Evolutionary conservation across 2,888 invertebrate genomes (phyloP).

Genomic region (Cephus sareptanus): DNA sequence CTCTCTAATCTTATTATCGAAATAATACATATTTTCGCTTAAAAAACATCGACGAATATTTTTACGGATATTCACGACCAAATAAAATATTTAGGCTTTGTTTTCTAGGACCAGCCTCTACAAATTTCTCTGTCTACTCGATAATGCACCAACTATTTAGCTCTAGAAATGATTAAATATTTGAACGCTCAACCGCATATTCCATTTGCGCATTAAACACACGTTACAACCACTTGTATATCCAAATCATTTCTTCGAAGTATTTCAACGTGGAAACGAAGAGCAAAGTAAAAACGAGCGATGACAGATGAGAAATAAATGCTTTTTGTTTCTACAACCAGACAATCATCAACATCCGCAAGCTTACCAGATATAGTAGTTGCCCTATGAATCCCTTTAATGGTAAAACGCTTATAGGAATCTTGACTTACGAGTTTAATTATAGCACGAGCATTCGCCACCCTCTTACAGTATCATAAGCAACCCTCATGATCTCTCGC

Average conservation of each 20-base stretch:
- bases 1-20: no score
- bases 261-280: background rate
- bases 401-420: constrained; percentile 13
- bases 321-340: background rate
- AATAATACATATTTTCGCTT: no score
- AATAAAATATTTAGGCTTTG: background rate
- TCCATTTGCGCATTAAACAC: no score
- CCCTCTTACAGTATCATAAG: background rate
- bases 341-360: background rate
- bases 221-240: no score
- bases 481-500: background rate
- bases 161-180: no score
- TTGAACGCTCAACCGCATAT: no score
- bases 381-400: background rate
- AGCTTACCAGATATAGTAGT: background rate
- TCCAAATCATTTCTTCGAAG: background rate
- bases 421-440: constrained; percentile 30
- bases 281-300: background rate
- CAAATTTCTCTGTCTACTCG: background rate
- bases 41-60: background rate
- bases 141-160: no score
- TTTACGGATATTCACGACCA: background rate
- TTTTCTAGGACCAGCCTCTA: background rate
- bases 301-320: background rate
- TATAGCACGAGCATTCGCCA: constrained; percentile 21